Base-by-base conservation (phyloP, 1,140 invertebrate genomes). In the Pseudomyrmex gracilis region DNA sequence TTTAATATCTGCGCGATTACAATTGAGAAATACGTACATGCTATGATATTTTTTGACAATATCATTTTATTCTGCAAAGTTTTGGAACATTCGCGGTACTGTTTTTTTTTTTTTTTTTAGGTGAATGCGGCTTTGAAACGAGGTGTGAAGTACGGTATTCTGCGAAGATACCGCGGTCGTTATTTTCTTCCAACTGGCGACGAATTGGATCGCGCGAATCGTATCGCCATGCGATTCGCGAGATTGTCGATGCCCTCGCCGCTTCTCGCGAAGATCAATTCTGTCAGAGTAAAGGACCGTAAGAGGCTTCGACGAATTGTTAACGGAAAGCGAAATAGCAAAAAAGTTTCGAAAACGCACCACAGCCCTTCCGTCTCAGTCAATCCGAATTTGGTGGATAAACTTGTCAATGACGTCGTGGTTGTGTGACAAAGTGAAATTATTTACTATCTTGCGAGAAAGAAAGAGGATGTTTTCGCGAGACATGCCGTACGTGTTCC, bases 101-200 rank as follows among this genome's bases (percentile, higher is more conserved):
- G n/a, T n/a, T n/a, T n/a, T n/a, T n/a, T n/a, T n/a, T n/a, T n/a
- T n/a, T 34, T 5, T 34, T 84, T 60, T 15, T 55, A 92, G 93
- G 91, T 93, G 7, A 90, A 89, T n/a, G 20, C 90, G 1, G 90
- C 83, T 0, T 71, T 92, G 55, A 88, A 87, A 63, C 86, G 86
- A 7, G 93, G 92, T 0, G 84, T 93, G 2, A 83, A 93, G 12
- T 91, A 90, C 20, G 92, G 92, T 9, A 91, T 93, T 82, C 70
- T 94, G 3, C 68, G 78, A 77, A 90, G 87, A 68, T 88, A 86
- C 57, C 87, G 92, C 0, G 91, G 92, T 2, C 90, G 91, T 8
- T 93, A 93, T 86, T 93, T 87, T 57, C 87, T 93, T 12, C 88
- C 92, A 7, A 86, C 70, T 1, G 85, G 80, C 15, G 88, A 93